These are phyloP conservation scores for Bombus pascuorum DNA, from an alignment of 1,140 invertebrate species.

Conservation along the genomic window DNA sequence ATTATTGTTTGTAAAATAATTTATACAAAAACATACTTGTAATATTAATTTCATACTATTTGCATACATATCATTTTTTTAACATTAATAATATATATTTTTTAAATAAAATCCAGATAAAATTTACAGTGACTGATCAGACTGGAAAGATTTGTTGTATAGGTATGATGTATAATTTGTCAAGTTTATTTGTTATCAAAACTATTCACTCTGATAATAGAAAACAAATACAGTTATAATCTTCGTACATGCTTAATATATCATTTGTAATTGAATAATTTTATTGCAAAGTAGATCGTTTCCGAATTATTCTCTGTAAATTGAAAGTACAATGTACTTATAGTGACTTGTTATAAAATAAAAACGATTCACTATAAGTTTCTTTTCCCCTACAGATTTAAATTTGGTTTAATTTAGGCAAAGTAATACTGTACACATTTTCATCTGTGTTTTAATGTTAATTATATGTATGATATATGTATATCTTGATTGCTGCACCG, in stretches of 20 bases:
- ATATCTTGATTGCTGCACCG: slow-evolving; percentile 80
- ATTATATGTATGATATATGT: slow-evolving; percentile 81
- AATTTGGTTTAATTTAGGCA: slow-evolving; percentile 23
- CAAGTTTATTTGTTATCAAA: neutral
- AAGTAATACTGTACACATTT: slow-evolving; percentile 37
- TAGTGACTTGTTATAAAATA: slow-evolving; percentile 24
- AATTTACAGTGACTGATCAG: slow-evolving; percentile 4
- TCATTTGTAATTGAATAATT: slow-evolving; percentile 21
- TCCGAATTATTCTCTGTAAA: slow-evolving; percentile 45
- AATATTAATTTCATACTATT: neutral
- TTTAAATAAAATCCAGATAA: neutral
- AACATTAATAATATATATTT: slow-evolving; percentile 18
- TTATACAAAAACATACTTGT: neutral
- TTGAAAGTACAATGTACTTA: slow-evolving; percentile 49
- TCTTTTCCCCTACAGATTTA: slow-evolving; percentile 17
- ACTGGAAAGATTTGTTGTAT: slow-evolving; percentile 9
- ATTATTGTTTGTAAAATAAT: slow-evolving; percentile 6
- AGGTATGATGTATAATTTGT: neutral
- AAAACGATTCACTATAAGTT: slow-evolving; percentile 42
- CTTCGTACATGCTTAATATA: slow-evolving; percentile 7
- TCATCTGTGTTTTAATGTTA: slow-evolving; percentile 58
- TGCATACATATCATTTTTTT: neutral
- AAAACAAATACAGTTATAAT: slow-evolving; percentile 1
- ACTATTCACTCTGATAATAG: neutral
- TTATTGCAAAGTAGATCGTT: slow-evolving; percentile 25